phyloP scores from a whole-genome alignment of 2,797 vertebrate genomes.

The Hipposideros larvatus region DNA sequence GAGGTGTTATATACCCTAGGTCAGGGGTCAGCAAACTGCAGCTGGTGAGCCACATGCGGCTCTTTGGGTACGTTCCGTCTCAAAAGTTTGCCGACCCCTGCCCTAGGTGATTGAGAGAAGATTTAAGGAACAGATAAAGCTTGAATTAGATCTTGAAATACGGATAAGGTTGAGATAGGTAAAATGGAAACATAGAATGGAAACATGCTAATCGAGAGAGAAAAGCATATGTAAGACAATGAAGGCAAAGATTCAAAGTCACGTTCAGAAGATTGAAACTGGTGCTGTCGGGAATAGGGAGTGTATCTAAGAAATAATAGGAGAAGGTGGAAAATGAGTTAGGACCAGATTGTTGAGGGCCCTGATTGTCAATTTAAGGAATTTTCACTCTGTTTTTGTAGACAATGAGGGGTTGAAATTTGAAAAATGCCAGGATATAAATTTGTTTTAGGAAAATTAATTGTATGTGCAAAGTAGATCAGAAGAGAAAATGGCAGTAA shows the following conservation, averaged over 20 bases:
- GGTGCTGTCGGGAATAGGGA: not conserved
- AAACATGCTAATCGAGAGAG: not conserved
- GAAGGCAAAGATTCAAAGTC: not conserved
- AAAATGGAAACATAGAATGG: not conserved
- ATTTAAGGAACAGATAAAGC: not conserved
- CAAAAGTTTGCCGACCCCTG: too few species aligned
- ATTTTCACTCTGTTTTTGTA: not conserved
- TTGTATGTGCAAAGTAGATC: not conserved
- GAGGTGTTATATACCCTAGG: not conserved
- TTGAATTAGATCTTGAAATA: constrained; percentile 19
- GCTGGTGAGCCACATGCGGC: too few species aligned
- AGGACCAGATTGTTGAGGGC: not conserved
- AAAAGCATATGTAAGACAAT: not conserved
- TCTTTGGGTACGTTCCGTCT: too few species aligned
- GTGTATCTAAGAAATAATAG: not conserved
- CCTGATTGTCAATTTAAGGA: not conserved
- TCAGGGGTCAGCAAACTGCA: too few species aligned
- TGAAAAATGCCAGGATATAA: not conserved
- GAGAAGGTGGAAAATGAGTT: not conserved
- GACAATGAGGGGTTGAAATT: not conserved
- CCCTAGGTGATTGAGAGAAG: not conserved
- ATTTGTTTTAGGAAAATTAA: not conserved
- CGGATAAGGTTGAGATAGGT: not conserved
- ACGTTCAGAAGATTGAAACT: not conserved
- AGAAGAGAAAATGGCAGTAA: not conserved